Percentiles rank a stretch among this genome's conserved stretches.
These are phyloP conservation scores for Nasonia vitripennis DNA, from an alignment of 1,140 invertebrate genomes.

Conservation along the genomic window DNA sequence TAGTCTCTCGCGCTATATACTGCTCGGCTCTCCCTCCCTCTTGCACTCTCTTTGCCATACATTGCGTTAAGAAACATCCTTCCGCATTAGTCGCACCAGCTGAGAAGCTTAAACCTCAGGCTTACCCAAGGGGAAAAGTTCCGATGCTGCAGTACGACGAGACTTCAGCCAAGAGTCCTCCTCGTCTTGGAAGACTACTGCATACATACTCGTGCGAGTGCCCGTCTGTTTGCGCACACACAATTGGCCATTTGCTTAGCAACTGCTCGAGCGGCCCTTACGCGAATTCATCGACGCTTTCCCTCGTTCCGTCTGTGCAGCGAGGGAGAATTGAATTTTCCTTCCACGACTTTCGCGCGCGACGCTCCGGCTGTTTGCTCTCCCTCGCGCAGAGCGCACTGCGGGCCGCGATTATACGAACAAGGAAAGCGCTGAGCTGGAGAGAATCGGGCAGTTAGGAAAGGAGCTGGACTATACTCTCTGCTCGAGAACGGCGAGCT, in stretches of 20 bases:
- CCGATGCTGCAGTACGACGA: too few species aligned
- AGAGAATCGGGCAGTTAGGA: background rate
- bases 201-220: background rate
- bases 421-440: background rate
- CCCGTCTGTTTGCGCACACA: constrained; percentile 48
- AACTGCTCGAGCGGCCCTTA: constrained; percentile 58
- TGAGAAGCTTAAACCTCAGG: too few species aligned
- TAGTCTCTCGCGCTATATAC: background rate
- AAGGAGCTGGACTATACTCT: background rate
- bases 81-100: too few species aligned
- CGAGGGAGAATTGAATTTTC: constrained; percentile 48
- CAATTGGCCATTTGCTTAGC: constrained; percentile 71
- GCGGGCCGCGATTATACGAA: background rate
- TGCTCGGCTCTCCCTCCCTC: too few species aligned
- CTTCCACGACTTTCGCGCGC: background rate
- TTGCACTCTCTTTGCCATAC: too few species aligned
- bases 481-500: too few species aligned
- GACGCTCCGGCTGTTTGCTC: constrained; percentile 47
- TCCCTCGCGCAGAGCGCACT: too few species aligned
- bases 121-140: too few species aligned
- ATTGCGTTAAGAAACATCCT: too few species aligned
- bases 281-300: constrained; percentile 3
- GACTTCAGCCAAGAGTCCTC: too few species aligned
- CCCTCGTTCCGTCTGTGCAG: background rate
- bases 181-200: background rate